phyloP scores from a whole-genome alignment of 2,888 invertebrate genomes.

The Thera obeliscata region DNA sequence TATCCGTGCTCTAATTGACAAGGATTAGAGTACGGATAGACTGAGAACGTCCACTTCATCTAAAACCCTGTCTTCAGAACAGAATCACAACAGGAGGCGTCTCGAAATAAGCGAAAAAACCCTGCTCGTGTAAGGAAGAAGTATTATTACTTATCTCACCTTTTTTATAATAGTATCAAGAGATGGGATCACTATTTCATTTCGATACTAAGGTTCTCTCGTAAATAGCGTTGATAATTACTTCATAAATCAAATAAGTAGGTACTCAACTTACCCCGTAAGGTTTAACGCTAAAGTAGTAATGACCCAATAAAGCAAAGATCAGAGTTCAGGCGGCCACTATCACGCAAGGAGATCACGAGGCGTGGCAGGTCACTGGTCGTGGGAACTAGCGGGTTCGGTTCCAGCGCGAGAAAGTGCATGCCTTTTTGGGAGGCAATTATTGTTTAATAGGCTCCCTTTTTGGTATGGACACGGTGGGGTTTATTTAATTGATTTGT shows the following conservation, averaged over 20 bases:
- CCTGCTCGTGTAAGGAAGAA: no score
- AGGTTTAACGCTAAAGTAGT: conserved; percentile 10
- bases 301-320: conserved; percentile 22
- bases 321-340: conserved; percentile 27
- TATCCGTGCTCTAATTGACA: no score
- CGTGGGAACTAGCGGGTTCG: conserved; percentile 48
- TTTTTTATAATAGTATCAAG: no score
- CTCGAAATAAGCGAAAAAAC: no score
- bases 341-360: conserved; percentile 12
- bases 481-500: conserved; percentile 26
- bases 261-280: neutral
- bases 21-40: no score
- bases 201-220: neutral
- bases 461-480: conserved; percentile 18
- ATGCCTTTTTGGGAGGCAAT: conserved; percentile 48
- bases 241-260: neutral
- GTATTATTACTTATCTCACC: no score
- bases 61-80: no score
- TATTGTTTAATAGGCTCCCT: conserved; percentile 42
- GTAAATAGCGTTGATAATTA: neutral
- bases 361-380: conserved; percentile 41
- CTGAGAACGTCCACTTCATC: no score
- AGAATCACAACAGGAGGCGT: no score
- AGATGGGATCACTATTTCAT: no score
- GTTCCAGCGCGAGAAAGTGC: conserved; percentile 51